Conservation (phyloP, 1,140 invertebrate genomes). For the Papilio polytes region DNA sequence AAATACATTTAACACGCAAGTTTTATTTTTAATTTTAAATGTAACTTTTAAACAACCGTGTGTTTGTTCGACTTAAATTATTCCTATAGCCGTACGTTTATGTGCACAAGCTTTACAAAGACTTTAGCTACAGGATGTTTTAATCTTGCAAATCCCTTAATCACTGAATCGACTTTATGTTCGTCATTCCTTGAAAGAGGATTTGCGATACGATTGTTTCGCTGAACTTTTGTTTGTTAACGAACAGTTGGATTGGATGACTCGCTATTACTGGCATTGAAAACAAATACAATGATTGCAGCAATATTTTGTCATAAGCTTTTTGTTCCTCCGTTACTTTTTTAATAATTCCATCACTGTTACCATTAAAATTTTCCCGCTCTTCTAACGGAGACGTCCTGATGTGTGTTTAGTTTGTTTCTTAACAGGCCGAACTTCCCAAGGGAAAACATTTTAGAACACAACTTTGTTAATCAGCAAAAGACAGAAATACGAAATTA, state of each 20-base stretch:
- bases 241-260: constrained; percentile 13
- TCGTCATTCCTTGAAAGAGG: constrained; percentile 40
- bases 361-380: too few relatives aligned
- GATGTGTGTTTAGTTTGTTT: too few relatives aligned
- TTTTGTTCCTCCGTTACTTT: constrained; percentile 7
- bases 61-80: not conserved
- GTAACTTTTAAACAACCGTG: too few relatives aligned
- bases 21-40: too few relatives aligned
- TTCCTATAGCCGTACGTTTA: not conserved
- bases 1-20: too few relatives aligned
- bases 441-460: too few relatives aligned
- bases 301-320: not conserved
- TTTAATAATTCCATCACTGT: not conserved
- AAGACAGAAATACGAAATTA: too few relatives aligned
- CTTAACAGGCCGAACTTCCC: too few relatives aligned
- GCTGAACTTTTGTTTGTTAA: constrained; percentile 38
- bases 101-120: constrained; percentile 26
- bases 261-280: not conserved
- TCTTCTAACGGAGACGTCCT: too few relatives aligned
- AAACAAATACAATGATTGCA: constrained; percentile 29
- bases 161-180: constrained; percentile 48
- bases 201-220: constrained; percentile 39
- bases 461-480: too few relatives aligned
- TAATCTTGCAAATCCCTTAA: constrained; percentile 50
- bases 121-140: constrained; percentile 51